These are phyloP conservation scores for Nephila pilipes DNA, from an alignment of 1,140 invertebrate genomes.

Conservation along the genomic window DNA sequence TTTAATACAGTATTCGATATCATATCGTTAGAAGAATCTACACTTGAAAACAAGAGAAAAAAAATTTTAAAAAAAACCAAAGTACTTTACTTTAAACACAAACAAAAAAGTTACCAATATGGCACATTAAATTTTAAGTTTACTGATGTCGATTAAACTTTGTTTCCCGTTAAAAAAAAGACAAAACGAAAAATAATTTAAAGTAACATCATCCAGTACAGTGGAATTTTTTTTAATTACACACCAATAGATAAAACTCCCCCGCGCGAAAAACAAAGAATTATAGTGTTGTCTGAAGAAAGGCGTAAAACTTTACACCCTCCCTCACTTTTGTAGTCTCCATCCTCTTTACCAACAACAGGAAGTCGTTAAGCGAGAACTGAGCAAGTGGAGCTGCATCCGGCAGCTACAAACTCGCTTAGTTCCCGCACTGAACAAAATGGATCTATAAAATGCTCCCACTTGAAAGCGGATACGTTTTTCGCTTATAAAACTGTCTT, in stretches of 20 bases:
- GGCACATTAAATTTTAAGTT: too few relatives aligned
- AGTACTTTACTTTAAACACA: too few relatives aligned
- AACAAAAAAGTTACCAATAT: too few relatives aligned
- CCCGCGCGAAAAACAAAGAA: neutral
- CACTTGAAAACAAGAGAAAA: too few relatives aligned
- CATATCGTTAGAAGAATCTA: too few relatives aligned
- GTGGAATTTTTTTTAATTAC: neutral
- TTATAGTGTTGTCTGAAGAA: neutral
- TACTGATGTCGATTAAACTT: too few relatives aligned
- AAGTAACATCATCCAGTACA: too few relatives aligned
- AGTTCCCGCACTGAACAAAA: neutral
- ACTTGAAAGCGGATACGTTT: neutral
- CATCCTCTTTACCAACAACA: slow-evolving; percentile 26
- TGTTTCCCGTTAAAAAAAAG: too few relatives aligned
- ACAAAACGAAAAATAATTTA: too few relatives aligned
- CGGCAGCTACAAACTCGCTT: neutral
- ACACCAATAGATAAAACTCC: neutral
- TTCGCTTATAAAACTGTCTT: slow-evolving; percentile 29
- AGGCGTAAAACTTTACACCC: slow-evolving; percentile 11
- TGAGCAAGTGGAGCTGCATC: slow-evolving; percentile 1
- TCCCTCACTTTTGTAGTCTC: neutral
- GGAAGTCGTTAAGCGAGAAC: slow-evolving; percentile 39
- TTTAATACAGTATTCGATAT: too few relatives aligned
- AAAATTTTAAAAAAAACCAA: too few relatives aligned
- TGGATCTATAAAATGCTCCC: slow-evolving; percentile 30